phyloP scores from a whole-genome alignment of 2,113 vertebrate genomes.

The Chaetodon trifascialis region DNA sequence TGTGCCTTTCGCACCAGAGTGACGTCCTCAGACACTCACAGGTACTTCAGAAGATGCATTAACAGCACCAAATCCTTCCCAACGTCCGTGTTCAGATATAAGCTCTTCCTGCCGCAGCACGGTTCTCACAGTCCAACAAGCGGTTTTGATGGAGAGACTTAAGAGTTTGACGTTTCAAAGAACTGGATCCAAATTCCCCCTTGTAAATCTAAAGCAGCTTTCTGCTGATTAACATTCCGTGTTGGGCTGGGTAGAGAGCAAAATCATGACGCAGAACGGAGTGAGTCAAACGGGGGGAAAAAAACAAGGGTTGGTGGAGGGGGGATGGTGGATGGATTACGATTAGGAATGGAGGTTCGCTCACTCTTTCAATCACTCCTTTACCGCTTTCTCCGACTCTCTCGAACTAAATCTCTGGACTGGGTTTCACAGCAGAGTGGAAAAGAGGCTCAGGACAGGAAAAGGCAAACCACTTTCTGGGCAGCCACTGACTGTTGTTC shows the following conservation, averaged over 20 bases:
- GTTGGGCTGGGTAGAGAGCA: slow-evolving; percentile 40
- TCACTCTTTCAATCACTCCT: slow-evolving; percentile 42
- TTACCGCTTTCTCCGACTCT: slow-evolving; percentile 7
- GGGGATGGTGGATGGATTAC: slow-evolving; percentile 19
- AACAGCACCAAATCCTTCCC: slow-evolving; percentile 2
- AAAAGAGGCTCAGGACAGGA: slow-evolving; percentile 32
- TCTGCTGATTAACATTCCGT: slow-evolving; percentile 77
- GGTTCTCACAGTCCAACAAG: slow-evolving; percentile 61
- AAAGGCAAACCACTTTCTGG: slow-evolving; percentile 50
- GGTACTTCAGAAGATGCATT: not conserved
- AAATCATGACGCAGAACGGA: slow-evolving; percentile 53
- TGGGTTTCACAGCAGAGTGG: slow-evolving; percentile 35
- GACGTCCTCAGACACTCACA: slow-evolving; percentile 4
- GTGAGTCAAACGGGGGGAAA: slow-evolving; percentile 51
- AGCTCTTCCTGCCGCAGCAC: not conserved
- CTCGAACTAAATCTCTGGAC: slow-evolving; percentile 27
- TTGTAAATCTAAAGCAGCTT: slow-evolving; percentile 80
- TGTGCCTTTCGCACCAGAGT: not conserved
- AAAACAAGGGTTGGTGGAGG: not conserved
- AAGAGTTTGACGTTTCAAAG: slow-evolving; percentile 66
- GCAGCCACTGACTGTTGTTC: slow-evolving; percentile 24
- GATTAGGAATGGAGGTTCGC: slow-evolving; percentile 35
- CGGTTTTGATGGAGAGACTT: slow-evolving; percentile 50
- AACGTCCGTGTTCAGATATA: not conserved
- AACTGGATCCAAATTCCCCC: slow-evolving; percentile 61